Percentiles rank a stretch among this genome's conserved stretches.
These are phyloP conservation scores for Xylocampa areola DNA, from an alignment of 2,888 invertebrate species.

Conservation along the genomic window DNA sequence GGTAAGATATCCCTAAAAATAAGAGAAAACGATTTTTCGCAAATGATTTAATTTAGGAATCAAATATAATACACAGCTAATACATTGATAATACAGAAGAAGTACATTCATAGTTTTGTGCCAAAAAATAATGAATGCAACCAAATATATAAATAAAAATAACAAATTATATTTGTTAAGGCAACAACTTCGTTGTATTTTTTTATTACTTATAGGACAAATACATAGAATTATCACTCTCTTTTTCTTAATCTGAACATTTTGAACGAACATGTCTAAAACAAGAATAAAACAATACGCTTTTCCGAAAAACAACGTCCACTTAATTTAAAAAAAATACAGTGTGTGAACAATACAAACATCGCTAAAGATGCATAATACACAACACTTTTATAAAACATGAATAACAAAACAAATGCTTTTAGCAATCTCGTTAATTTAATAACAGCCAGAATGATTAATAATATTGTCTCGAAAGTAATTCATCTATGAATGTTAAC, in stretches of 20 bases:
- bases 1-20: no score
- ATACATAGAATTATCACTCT: not conserved
- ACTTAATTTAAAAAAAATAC: not conserved
- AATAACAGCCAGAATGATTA: constrained; percentile 25
- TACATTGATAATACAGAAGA: not conserved
- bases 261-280: not conserved
- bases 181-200: constrained; percentile 1
- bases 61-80: not conserved
- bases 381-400: constrained; percentile 9
- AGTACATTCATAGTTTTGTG: constrained; percentile 14
- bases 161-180: constrained; percentile 2
- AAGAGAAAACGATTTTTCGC: constrained; percentile 8
- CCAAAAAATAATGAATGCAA: no score
- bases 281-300: not conserved
- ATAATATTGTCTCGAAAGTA: constrained; percentile 33
- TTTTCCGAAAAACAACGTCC: not conserved
- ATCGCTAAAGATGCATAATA: no score
- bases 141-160: not conserved
- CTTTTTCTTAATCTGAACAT: not conserved
- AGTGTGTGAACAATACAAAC: not conserved
- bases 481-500: constrained; percentile 31
- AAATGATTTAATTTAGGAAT: constrained; percentile 23
- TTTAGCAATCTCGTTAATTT: constrained; percentile 26
- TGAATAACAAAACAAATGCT: constrained; percentile 38
- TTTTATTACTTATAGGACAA: not conserved